Conservation (phyloP, 1,140 invertebrate species). For the Hyphantria cunea region DNA sequence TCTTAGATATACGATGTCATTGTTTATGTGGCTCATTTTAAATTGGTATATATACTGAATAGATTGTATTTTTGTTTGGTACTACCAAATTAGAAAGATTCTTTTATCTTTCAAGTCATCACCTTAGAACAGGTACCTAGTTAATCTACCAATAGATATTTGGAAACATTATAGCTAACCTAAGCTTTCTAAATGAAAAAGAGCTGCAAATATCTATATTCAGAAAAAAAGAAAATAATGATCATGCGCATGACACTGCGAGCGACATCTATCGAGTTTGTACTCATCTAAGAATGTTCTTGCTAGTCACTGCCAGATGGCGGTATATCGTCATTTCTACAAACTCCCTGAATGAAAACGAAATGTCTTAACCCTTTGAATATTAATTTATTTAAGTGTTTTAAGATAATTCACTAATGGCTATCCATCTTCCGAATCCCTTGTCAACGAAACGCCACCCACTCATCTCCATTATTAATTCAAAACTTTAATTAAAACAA, state of each 20-base stretch:
- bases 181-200: no score
- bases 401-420: constrained; percentile 28
- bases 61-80: no score
- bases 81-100: no score
- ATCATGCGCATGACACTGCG: constrained; percentile 42
- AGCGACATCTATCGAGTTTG: constrained; percentile 47
- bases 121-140: no score
- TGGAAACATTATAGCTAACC: no score
- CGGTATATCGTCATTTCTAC: background rate
- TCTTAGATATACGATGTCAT: no score
- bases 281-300: constrained; percentile 23
- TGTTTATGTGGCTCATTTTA: no score
- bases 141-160: no score
- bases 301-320: constrained; percentile 47
- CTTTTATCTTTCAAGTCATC: no score
- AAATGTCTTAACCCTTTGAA: background rate
- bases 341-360: background rate
- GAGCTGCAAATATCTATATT: no score
- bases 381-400: constrained; percentile 27
- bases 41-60: no score
- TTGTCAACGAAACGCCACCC: constrained; percentile 48
- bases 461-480: constrained; percentile 52
- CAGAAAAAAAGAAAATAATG: background rate
- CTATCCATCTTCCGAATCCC: constrained; percentile 40
- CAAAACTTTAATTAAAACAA: constrained; percentile 73